Conservation (phyloP, 2,888 invertebrate genomes). For the Cephus runcator region DNA sequence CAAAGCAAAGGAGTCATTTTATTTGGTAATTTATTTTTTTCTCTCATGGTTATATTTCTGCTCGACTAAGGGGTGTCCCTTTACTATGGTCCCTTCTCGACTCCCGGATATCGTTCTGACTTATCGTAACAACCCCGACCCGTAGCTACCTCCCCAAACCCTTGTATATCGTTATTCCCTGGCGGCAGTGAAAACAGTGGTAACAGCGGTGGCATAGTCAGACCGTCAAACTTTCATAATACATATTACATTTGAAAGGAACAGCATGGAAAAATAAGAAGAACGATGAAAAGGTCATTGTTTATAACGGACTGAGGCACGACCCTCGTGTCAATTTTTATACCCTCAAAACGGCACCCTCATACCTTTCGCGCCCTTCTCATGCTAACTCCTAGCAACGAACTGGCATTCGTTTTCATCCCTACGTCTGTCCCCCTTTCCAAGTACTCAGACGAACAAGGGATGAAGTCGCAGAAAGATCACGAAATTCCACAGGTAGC, state of each 20-base stretch:
- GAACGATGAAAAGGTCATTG: slow-evolving; percentile 9
- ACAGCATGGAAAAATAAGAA: slow-evolving; percentile 4
- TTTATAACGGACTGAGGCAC: neutral
- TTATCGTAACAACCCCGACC: slow-evolving; percentile 13
- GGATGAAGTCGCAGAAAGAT: slow-evolving; percentile 17
- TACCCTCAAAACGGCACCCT: neutral
- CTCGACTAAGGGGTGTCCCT: neutral
- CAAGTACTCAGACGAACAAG: slow-evolving; percentile 15
- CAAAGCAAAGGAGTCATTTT: slow-evolving; percentile 24
- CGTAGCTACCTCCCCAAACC: neutral
- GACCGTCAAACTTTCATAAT: slow-evolving; percentile 21
- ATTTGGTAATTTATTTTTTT: slow-evolving; percentile 37
- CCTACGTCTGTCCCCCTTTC: neutral
- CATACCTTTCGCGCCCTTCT: neutral
- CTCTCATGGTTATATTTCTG: slow-evolving; percentile 5
- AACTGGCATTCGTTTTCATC: neutral
- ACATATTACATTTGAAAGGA: slow-evolving; percentile 32
- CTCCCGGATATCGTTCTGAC: slow-evolving; percentile 7
- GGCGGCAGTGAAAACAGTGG: neutral
- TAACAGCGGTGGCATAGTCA: neutral
- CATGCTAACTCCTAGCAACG: neutral
- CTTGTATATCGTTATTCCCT: neutral
- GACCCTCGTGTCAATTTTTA: slow-evolving; percentile 1
- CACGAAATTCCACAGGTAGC: slow-evolving; percentile 47
- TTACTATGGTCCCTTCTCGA: neutral